Conservation (phyloP, 2,888 invertebrate species). For the Osmoderma eremita region DNA sequence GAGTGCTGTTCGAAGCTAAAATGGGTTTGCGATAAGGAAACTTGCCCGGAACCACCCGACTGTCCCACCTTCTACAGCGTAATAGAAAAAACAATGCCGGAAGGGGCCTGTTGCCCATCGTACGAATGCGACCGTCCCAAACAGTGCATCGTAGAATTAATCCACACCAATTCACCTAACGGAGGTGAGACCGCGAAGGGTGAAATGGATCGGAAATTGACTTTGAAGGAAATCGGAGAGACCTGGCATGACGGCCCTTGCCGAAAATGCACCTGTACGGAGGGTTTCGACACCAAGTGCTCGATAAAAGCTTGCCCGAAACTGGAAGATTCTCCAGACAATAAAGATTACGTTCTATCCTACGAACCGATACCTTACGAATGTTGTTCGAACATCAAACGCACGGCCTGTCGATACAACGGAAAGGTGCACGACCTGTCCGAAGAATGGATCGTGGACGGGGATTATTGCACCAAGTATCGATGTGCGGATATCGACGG, state of each 20-base stretch:
- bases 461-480: conserved; percentile 68
- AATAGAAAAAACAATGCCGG: conserved; percentile 52
- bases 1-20: conserved; percentile 78
- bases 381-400: conserved; percentile 72
- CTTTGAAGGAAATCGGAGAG: conserved; percentile 70
- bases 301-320: conserved; percentile 66
- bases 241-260: conserved; percentile 80
- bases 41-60: conserved; percentile 70
- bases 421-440: conserved; percentile 65
- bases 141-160: conserved; percentile 71
- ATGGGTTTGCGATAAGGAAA: conserved; percentile 70
- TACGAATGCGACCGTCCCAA: conserved; percentile 75
- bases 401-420: conserved; percentile 69
- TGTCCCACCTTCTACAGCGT: conserved; percentile 72
- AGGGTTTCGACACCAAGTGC: conserved; percentile 64
- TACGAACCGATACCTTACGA: conserved; percentile 66
- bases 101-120: conserved; percentile 71
- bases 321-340: conserved; percentile 61
- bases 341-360: conserved; percentile 69
- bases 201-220: conserved; percentile 63
- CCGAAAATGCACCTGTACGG: conserved; percentile 70
- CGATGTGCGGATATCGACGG: conserved; percentile 65
- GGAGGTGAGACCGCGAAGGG: conserved; percentile 67
- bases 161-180: conserved; percentile 66
- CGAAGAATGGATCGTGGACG: conserved; percentile 69